Evolutionary conservation across 2,113 vertebrate genomes (phyloP), one percentile per base, ranked within the genome.

Genomic region (Gulo gulo): DNA sequence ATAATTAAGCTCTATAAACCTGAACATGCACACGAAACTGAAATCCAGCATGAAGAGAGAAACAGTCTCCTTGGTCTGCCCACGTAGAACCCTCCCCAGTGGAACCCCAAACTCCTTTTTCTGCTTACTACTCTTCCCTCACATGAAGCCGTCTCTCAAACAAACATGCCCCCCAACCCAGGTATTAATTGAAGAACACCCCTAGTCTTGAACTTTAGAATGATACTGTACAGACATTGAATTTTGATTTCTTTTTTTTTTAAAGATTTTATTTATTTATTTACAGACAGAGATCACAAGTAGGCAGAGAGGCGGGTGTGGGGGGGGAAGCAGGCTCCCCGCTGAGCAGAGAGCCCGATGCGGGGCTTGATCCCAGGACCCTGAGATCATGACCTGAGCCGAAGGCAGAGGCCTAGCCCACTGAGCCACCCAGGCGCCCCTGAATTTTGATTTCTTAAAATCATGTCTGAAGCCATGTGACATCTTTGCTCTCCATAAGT

Each of bases 371-470:
- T 42, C 39, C 39, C 39, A 42, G 4, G 5, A 4, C 39, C 39
- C 39, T 42, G 39, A 42, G 39, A 4, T 42, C 39, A 42, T 42
- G 39, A 42, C 39, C 39, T 42, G 39, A 42, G 39, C 39, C 5
- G 39, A 42, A 42, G 39, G 39, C 39, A 5, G 39, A 42, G 39
- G 39, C 39, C 39, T 42, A 42, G 39, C 39, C 4, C 39, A 42
- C 39, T 42, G 39, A 42, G 39, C 39, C 39, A 42, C 39, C 39
- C 39, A 42, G 39, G 39, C 39, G 39, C 39, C 39, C 39, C 39
- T 74, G 47, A 13, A n/a, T 74, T 94, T 97, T 67, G 71, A 81
- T 83, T 89, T 88, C 52, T 91, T 59, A 91, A 71, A 73, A 42
- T 52, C 65, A 47, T 76, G 1, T 12, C 50, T 39, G 36, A 86